These are phyloP conservation scores for Dynastes maya DNA, from an alignment of 2,888 invertebrate species.

Conservation along the genomic window DNA sequence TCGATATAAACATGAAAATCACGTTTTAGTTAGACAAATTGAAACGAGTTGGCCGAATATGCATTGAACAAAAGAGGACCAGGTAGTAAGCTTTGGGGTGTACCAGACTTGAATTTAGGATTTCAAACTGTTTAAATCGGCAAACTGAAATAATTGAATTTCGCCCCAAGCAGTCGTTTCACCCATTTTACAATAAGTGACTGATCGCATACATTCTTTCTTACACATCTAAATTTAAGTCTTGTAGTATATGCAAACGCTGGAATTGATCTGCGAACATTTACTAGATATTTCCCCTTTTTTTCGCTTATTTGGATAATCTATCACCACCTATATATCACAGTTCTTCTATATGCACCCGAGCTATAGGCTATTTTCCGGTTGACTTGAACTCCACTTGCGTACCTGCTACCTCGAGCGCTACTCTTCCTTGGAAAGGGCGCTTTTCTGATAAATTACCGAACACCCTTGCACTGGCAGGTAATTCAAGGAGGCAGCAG, in stretches of 20 bases:
- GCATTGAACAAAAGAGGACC: too few relatives aligned
- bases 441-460: conserved; percentile 76
- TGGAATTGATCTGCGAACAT: conserved; percentile 18
- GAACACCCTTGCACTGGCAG: conserved; percentile 77
- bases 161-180: too few relatives aligned
- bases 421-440: conserved; percentile 47
- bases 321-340: conserved; percentile 51
- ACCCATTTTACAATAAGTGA: too few relatives aligned
- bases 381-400: conserved; percentile 65
- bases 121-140: too few relatives aligned
- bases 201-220: too few relatives aligned
- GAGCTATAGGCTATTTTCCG: conserved; percentile 66
- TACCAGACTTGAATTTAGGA: too few relatives aligned
- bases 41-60: too few relatives aligned
- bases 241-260: background rate
- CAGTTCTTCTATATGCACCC: conserved; percentile 61
- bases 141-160: too few relatives aligned
- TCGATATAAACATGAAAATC: too few relatives aligned
- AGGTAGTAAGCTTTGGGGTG: too few relatives aligned
- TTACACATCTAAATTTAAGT: background rate
- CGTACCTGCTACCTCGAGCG: conserved; percentile 61
- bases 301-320: conserved; percentile 51
- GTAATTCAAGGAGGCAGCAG: conserved; percentile 70
- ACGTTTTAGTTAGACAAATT: too few relatives aligned
- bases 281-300: conserved; percentile 25